Conservation (phyloP, 1,140 invertebrate species). For the Sminthurides bifidus region DNA sequence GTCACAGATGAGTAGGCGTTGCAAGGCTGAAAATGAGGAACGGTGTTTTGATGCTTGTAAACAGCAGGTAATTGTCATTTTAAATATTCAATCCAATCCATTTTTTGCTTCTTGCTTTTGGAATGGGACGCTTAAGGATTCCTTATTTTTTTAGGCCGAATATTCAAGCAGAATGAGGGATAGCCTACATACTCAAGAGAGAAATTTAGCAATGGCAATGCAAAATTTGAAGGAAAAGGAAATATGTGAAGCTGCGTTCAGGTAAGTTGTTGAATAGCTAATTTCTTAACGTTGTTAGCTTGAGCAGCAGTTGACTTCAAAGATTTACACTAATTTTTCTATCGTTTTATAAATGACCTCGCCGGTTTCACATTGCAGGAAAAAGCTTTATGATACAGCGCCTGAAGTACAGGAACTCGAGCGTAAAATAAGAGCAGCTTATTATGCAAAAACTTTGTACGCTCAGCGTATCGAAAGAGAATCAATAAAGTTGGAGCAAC, state of each 20-base stretch:
- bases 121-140: not conserved
- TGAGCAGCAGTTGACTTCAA: no score
- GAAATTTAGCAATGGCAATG: slow-evolving; percentile 22
- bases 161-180: slow-evolving; percentile 15
- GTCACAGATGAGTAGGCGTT: slow-evolving; percentile 19
- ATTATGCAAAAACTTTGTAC: slow-evolving; percentile 30
- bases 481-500: slow-evolving; percentile 24
- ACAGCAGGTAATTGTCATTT: slow-evolving; percentile 8
- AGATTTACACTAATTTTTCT: no score
- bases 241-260: slow-evolving; percentile 21
- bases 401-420: slow-evolving; percentile 29
- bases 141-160: slow-evolving; percentile 13
- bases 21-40: slow-evolving; percentile 25
- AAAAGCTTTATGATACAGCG: slow-evolving; percentile 24
- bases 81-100: not conserved
- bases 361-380: slow-evolving; percentile 9
- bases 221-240: slow-evolving; percentile 22
- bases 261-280: slow-evolving; percentile 9
- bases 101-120: not conserved
- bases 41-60: slow-evolving; percentile 23
- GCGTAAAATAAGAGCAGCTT: slow-evolving; percentile 21
- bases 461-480: slow-evolving; percentile 30
- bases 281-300: not conserved
- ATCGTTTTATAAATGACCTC: not conserved
- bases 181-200: slow-evolving; percentile 16